These are phyloP conservation scores for Melanargia galathea DNA, from an alignment of 2,888 invertebrate species.

Conservation along the genomic window DNA sequence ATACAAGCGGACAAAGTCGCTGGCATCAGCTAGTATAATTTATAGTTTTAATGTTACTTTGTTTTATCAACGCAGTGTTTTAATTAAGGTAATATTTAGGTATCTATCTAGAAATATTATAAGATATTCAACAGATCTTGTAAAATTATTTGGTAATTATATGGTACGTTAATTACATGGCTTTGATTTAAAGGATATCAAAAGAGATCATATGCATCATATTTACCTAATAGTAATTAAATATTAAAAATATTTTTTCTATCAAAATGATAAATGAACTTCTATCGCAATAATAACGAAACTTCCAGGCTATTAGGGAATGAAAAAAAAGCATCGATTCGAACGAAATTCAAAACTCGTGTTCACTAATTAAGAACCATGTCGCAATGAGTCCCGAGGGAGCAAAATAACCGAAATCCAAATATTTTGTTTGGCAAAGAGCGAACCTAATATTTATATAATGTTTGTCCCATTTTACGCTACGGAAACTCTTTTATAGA, in stretches of 20 bases:
- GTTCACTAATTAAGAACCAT: constrained; percentile 35
- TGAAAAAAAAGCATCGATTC: not conserved
- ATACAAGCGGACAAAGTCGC: too few species aligned
- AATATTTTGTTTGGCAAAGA: constrained; percentile 31
- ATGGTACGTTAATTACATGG: too few species aligned
- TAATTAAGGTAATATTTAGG: too few species aligned
- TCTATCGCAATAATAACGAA: not conserved
- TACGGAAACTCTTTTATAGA: constrained; percentile 2
- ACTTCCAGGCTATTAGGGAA: not conserved
- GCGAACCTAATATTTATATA: constrained; percentile 24
- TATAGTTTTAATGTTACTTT: too few species aligned
- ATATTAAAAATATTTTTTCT: not conserved
- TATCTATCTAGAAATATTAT: too few species aligned
- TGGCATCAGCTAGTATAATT: too few species aligned
- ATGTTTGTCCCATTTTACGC: constrained; percentile 21
- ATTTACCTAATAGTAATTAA: not conserved
- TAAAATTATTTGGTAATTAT: too few species aligned
- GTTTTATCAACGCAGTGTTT: too few species aligned
- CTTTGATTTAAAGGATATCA: too few species aligned
- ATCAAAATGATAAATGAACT: not conserved
- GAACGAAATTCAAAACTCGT: constrained; percentile 12
- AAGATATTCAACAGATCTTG: too few species aligned
- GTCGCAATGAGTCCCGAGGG: constrained; percentile 34
- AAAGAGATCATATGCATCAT: too few species aligned
- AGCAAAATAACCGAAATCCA: constrained; percentile 2